A percentile compares a stretch with the other conserved stretches of the same genome.
phyloP scores from a whole-genome alignment of 92 coral and sea anemone genomes.

The Pocillopora meandrina region DNA sequence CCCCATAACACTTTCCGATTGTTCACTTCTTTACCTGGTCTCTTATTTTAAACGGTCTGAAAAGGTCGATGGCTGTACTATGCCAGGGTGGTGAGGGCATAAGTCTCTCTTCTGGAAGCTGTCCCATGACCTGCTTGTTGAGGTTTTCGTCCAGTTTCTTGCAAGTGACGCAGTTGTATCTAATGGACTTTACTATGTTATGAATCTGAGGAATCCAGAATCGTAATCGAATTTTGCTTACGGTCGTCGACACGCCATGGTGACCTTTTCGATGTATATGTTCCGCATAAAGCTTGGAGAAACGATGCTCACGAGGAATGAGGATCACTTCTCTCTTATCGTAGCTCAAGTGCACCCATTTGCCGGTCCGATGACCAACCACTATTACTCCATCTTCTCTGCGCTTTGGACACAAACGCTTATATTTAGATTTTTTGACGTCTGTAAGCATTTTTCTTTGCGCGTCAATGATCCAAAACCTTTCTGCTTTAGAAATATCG shows the following conservation, averaged over 20 bases:
- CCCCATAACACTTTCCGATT: conserved; percentile 28
- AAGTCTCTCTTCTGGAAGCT: conserved; percentile 9
- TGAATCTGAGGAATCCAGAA: neutral
- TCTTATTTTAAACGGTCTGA: conserved; percentile 40
- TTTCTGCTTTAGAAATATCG: no score
- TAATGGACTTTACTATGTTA: conserved; percentile 44
- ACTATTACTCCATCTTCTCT: neutral
- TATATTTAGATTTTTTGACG: neutral
- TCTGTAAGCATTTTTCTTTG: neutral
- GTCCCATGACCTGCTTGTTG: conserved; percentile 6
- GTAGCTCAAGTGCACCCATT: neutral
- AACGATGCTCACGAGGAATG: neutral
- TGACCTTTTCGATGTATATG: neutral
- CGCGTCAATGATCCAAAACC: neutral
- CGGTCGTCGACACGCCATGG: neutral
- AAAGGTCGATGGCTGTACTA: conserved; percentile 35
- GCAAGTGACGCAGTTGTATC: conserved; percentile 9
- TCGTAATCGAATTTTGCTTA: neutral
- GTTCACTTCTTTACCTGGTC: conserved; percentile 38
- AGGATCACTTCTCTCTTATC: neutral
- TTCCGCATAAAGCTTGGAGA: neutral
- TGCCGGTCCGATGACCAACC: neutral
- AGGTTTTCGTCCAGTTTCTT: conserved; percentile 31
- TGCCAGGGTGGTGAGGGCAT: conserved; percentile 15
- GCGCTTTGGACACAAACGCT: neutral